Evolutionary conservation across 2,888 invertebrate genomes (phyloP).

Genomic region (Unio delphinus): DNA sequence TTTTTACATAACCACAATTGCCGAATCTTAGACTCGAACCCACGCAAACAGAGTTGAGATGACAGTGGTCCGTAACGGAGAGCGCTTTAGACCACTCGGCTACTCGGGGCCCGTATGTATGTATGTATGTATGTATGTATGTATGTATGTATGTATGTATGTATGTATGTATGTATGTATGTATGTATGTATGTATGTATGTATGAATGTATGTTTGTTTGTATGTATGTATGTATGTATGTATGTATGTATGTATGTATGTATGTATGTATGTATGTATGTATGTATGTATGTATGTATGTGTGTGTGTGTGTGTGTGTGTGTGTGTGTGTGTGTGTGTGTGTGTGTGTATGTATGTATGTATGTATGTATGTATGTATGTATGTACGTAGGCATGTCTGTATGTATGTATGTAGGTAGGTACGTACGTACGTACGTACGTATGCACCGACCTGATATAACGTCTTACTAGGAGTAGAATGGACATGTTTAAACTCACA

Average conservation of each 20-base stretch:
- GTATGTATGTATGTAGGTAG: not conserved
- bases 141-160: constrained; percentile 1
- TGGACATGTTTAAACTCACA: too few relatives aligned
- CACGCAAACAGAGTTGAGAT: too few relatives aligned
- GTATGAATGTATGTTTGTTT: constrained; percentile 1
- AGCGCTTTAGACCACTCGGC: too few relatives aligned
- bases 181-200: constrained; percentile 3
- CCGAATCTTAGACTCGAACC: too few relatives aligned
- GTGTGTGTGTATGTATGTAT: constrained; percentile 8
- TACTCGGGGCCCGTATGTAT: too few relatives aligned
- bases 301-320: not conserved
- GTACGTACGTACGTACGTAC: too few relatives aligned
- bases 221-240: not conserved
- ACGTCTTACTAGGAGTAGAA: too few relatives aligned
- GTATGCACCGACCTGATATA: too few relatives aligned
- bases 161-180: constrained; percentile 3
- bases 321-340: too few relatives aligned
- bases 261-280: constrained; percentile 1
- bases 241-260: not conserved
- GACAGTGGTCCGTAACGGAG: too few relatives aligned
- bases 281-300: constrained; percentile 4
- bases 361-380: constrained; percentile 15
- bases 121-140: not conserved
- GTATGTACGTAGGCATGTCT: constrained; percentile 9
- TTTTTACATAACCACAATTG: too few relatives aligned